Conservation (phyloP, 2,113 vertebrate genomes). For the Prunella himalayana region DNA sequence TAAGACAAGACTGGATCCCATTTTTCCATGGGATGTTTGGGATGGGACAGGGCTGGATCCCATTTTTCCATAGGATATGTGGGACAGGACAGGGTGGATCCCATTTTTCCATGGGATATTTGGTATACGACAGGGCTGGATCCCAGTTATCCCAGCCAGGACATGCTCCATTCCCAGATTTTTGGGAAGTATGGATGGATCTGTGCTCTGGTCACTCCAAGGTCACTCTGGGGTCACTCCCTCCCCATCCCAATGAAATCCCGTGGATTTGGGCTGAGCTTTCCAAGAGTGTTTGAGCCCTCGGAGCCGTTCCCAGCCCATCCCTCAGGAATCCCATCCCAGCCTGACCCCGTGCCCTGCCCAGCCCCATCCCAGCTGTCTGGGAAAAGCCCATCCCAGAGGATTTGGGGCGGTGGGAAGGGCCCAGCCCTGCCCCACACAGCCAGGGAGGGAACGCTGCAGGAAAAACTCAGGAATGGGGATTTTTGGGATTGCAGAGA, state of each 20-base stretch:
- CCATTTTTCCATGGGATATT: background rate
- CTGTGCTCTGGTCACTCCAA: rapidly evolving
- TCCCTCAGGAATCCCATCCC: background rate
- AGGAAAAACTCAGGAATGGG: background rate
- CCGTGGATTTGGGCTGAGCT: background rate
- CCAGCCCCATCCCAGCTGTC: background rate
- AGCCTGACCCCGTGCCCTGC: background rate
- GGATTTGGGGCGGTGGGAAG: background rate
- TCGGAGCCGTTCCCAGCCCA: background rate
- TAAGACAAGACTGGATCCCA: too few species aligned
- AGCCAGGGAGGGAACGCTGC: background rate
- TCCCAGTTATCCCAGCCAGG: rapidly evolving
- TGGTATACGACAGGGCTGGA: background rate
- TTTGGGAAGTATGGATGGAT: rapidly evolving
- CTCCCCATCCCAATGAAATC: background rate
- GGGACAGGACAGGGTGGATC: background rate
- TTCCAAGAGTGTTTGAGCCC: background rate
- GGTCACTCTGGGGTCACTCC: rapidly evolving
- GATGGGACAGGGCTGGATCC: background rate
- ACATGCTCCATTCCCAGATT: rapidly evolving
- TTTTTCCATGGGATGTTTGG: too few species aligned
- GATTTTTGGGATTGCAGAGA: rapidly evolving
- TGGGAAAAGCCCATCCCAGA: background rate
- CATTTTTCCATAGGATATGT: background rate
- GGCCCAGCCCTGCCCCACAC: background rate